Base-by-base conservation (phyloP, 2,113 vertebrate species). In the zebrafish (Danio rerio) region DNA sequence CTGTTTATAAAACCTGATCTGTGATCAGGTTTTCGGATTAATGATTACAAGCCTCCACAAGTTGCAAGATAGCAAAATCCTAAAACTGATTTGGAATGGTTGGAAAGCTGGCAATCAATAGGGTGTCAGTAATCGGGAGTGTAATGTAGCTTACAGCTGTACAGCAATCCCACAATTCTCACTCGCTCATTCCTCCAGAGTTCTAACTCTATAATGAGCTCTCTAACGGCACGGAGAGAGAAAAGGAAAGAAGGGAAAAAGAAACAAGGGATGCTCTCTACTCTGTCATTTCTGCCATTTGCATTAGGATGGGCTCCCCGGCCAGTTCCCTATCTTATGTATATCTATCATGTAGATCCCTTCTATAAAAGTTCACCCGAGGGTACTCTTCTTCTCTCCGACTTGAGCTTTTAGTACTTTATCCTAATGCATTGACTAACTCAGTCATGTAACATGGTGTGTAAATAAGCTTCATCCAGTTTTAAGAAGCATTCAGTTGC, bases 161-260 rank as follows among this genome's bases (percentile, higher is more conserved):
- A 43, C 21, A 47, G 31, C 20, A 65, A 47, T 47, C 73, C 42
- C 50, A 43, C 49, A 20, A 16, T 45, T 66, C 71, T 56, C 63
- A 40, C 11, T 31, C 16, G 12, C 59, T 52, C 16, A n/a, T 68
- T 82, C 40, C 72, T 74, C 80, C 10, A 13, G 42, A 74, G 72
- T 62, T 82, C 71, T 68, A 68, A n/a, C 61, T 53, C 53, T 43
- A 56, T 82, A 82, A 76, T 82, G 81, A 75, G 87, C 86, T 86
- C 88, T 90, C 85, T 74, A 65, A 71, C 71, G 69, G 83, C 70
- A 83, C 31, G 9, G 10, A 58, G 5, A 70, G 55, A 43, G 15
- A n/a, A 21, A 81, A 43, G 62, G 65, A 59, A 59, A 75, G n/a
- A 68, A 49, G 52, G 68, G 50, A 40, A 82, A 42, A 78, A 75